Conservation (phyloP, 2,113 vertebrate genomes). For the Perca flavescens region DNA sequence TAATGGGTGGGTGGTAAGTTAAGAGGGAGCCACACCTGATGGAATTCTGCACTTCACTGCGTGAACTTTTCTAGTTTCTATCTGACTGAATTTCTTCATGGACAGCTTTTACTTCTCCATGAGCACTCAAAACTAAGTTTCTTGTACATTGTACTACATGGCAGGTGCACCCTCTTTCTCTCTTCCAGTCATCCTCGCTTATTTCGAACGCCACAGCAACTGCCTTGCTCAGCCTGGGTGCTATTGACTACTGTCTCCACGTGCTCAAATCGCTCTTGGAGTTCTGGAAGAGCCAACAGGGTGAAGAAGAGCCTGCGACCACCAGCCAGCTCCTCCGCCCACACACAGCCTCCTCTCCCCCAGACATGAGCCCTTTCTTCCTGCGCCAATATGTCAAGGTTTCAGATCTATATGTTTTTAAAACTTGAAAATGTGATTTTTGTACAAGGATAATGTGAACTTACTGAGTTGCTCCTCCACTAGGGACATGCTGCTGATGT, state of each 20-base stretch:
- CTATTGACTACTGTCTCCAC: slow-evolving; percentile 97
- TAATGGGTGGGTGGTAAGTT: no score
- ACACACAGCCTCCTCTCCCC: slow-evolving; percentile 94
- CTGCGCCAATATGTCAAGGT: slow-evolving; percentile 99
- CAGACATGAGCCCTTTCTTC: slow-evolving; percentile 99
- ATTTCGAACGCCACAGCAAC: slow-evolving; percentile 98
- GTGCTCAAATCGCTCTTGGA: slow-evolving; percentile 96
- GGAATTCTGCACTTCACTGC: no score
- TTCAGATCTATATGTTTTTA: slow-evolving; percentile 30
- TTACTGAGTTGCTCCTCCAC: slow-evolving; percentile 19
- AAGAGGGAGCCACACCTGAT: no score
- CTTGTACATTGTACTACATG: background rate
- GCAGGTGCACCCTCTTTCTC: slow-evolving; percentile 45
- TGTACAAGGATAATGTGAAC: background rate
- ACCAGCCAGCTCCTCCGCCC: slow-evolving; percentile 95
- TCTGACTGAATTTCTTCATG: background rate
- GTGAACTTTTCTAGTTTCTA: no score
- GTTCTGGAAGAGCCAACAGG: slow-evolving; percentile 98
- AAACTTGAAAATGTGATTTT: background rate
- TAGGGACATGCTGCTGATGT: slow-evolving; percentile 98
- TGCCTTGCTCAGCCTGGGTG: slow-evolving; percentile 93
- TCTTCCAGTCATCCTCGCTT: slow-evolving; percentile 92
- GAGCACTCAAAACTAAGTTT: background rate
- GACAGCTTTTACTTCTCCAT: background rate
- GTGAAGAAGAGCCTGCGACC: slow-evolving; percentile 92